Evolutionary conservation across 1,140 invertebrate species (phyloP).

Genomic region (Heliconius hewitsoni): DNA sequence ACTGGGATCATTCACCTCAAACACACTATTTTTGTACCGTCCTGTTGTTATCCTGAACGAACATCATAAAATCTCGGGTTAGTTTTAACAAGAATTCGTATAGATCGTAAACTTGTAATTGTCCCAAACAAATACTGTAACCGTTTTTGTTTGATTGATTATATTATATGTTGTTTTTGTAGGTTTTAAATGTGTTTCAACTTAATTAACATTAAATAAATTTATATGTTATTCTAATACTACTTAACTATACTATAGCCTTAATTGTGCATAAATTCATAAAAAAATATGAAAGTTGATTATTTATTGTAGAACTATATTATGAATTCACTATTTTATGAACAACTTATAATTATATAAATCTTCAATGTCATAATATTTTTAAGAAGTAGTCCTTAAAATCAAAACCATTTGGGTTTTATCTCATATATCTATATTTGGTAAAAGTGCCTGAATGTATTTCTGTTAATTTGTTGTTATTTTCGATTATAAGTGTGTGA

Average conservation of each 20-base stretch:
- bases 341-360: too few species aligned
- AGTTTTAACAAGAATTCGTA: conserved; percentile 22
- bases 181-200: conserved; percentile 5
- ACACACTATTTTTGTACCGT: conserved; percentile 57
- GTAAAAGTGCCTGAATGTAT: too few species aligned
- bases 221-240: neutral
- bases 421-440: too few species aligned
- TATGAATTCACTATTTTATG: too few species aligned
- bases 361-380: too few species aligned
- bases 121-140: neutral
- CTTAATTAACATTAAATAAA: neutral
- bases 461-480: neutral
- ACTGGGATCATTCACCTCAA: conserved; percentile 57
- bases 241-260: neutral
- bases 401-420: too few species aligned
- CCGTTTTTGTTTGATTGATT: neutral
- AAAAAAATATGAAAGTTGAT: neutral
- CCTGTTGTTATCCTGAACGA: conserved; percentile 48
- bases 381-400: too few species aligned
- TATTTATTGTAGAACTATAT: neutral
- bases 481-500: neutral
- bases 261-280: neutral
- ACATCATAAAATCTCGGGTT: conserved; percentile 50
- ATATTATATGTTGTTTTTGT: neutral
- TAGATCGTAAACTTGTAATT: conserved; percentile 23